Conservation (phyloP, 2,888 invertebrate genomes). For the Abrostola tripartita region DNA sequence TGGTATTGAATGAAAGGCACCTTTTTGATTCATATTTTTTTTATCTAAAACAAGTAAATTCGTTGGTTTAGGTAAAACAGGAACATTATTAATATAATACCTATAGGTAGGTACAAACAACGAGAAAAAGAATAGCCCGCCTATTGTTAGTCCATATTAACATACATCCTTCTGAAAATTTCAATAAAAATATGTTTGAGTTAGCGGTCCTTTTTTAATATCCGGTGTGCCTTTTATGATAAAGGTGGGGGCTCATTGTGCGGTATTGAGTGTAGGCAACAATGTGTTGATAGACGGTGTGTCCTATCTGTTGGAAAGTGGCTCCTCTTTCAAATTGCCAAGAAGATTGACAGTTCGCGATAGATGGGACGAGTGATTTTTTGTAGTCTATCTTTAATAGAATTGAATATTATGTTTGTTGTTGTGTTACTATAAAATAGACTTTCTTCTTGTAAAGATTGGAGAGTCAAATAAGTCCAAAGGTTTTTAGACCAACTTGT, state of each 20-base stretch:
- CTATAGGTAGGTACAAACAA: no score
- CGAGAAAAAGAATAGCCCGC: no score
- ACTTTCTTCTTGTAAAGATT: neutral
- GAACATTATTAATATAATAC: no score
- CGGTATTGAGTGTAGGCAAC: conserved; percentile 22
- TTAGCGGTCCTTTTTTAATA: conserved; percentile 42
- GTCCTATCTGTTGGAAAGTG: neutral
- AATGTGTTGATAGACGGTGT: conserved; percentile 12
- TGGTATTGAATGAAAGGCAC: no score
- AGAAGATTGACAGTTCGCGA: neutral
- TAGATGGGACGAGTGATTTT: conserved; percentile 2
- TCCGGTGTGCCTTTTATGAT: conserved; percentile 33
- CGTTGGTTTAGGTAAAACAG: no score
- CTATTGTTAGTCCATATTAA: no score
- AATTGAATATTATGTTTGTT: neutral
- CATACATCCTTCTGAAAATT: neutral
- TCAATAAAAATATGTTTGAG: conserved; percentile 23
- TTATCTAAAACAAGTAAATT: no score
- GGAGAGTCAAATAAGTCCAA: no score
- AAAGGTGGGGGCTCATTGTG: conserved; percentile 28
- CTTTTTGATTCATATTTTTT: no score
- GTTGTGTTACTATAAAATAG: neutral
- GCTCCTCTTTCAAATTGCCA: neutral
- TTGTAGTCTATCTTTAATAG: neutral
- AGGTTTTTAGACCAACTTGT: no score